Evolutionary conservation across 2,797 vertebrate genomes (phyloP).

Genomic region (Leptatherina wallacei): DNA sequence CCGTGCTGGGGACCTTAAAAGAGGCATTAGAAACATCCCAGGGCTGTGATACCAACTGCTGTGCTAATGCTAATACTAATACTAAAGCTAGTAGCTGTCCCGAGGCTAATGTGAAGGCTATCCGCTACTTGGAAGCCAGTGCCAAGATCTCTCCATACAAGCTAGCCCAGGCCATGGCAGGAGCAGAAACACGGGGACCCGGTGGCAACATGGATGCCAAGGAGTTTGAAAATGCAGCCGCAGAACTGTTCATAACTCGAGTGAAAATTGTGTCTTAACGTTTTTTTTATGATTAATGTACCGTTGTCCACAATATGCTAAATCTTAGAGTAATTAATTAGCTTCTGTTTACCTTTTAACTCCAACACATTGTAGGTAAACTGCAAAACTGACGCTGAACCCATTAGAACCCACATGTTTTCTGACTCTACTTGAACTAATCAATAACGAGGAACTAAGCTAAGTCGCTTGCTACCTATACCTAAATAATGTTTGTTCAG

Average conservation of each 20-base stretch:
- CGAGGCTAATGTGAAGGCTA: constrained; percentile 76
- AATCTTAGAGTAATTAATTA: constrained; percentile 9
- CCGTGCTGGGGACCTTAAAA: constrained; percentile 88
- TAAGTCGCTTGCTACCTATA: neutral
- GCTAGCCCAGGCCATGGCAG: constrained; percentile 88
- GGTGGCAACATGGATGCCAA: constrained; percentile 86
- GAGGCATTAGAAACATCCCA: constrained; percentile 85
- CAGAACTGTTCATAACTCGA: constrained; percentile 88
- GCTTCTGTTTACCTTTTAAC: constrained; percentile 7
- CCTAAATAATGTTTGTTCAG: neutral
- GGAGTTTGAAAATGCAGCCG: constrained; percentile 91
- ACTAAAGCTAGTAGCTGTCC: constrained; percentile 70
- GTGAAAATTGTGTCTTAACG: constrained; percentile 88
- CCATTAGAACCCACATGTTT: constrained; percentile 10
- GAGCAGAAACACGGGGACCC: constrained; percentile 72
- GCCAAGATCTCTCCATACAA: constrained; percentile 89
- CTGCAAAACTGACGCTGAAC: constrained; percentile 19
- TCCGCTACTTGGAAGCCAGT: constrained; percentile 89
- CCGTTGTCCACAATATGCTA: neutral
- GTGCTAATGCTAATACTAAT: constrained; percentile 63
- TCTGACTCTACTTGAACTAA: constrained; percentile 4
- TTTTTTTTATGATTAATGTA: constrained; percentile 14
- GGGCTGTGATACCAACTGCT: constrained; percentile 44
- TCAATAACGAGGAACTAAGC: neutral
- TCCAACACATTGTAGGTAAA: constrained; percentile 1